A percentile compares a stretch with the other conserved stretches of the same genome.
These are phyloP conservation scores for Corythoichthys haematopterus DNA, from an alignment of 2,113 vertebrate species.

Conservation along the genomic window DNA sequence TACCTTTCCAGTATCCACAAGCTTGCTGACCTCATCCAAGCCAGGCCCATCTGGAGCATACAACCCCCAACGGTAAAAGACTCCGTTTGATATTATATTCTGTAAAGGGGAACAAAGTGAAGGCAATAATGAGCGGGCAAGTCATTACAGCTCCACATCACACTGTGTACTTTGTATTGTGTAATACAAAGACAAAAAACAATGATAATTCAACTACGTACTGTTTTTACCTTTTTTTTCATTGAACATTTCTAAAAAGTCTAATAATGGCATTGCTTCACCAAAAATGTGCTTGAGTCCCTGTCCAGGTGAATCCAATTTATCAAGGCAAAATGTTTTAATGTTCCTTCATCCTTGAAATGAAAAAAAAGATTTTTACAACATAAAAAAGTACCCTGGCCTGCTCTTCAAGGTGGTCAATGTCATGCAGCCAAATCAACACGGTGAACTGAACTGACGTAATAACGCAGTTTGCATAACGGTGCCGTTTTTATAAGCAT, in stretches of 20 bases:
- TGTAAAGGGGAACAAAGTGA: slow-evolving; percentile 53
- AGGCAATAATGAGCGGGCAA: slow-evolving; percentile 5
- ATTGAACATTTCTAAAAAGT: neutral
- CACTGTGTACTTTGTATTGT: neutral
- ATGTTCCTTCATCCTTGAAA: neutral
- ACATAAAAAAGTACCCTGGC: neutral
- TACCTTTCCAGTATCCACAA: slow-evolving; percentile 90
- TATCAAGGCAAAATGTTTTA: neutral
- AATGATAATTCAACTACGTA: neutral
- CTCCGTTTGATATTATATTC: slow-evolving; percentile 78
- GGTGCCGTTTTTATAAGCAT: neutral
- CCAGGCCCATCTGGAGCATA: slow-evolving; percentile 80
- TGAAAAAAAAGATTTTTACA: neutral
- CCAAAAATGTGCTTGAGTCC: neutral
- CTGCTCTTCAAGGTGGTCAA: neutral
- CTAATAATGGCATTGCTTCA: neutral
- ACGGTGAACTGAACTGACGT: neutral
- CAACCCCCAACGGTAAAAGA: slow-evolving; percentile 93
- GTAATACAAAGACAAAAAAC: neutral
- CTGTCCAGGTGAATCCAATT: neutral
- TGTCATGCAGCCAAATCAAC: neutral
- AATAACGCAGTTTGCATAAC: neutral
- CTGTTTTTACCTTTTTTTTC: neutral
- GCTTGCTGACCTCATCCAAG: slow-evolving; percentile 80
- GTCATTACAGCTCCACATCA: neutral